Conservation (phyloP, 2,888 invertebrate genomes). For the Fissipunctia ypsillon region DNA sequence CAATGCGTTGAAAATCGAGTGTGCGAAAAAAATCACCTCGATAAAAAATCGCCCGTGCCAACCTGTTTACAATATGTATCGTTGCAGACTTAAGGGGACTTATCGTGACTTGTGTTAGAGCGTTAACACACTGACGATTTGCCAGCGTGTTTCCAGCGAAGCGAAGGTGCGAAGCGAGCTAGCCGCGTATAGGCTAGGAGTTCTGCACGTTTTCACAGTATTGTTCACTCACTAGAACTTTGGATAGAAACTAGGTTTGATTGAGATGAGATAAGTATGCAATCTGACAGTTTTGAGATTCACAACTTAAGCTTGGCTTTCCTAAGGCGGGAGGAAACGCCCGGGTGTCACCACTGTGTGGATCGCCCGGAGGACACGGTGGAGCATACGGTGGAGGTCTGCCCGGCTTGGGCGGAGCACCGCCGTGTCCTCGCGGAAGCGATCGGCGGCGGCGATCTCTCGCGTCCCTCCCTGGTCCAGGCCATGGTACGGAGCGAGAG, state of each 20-base stretch:
- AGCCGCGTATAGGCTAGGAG: background rate
- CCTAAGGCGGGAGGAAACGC: too few relatives aligned
- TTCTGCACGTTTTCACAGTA: background rate
- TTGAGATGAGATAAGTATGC: background rate
- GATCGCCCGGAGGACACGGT: too few relatives aligned
- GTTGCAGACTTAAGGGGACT: constrained; percentile 24
- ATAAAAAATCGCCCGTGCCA: too few relatives aligned
- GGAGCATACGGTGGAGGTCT: too few relatives aligned
- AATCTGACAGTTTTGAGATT: background rate
- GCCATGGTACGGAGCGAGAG: too few relatives aligned
- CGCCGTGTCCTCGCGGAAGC: too few relatives aligned
- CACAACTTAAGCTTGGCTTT: background rate
- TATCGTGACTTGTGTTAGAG: background rate
- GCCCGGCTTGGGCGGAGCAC: too few relatives aligned
- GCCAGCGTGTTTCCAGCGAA: background rate
- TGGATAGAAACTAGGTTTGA: background rate
- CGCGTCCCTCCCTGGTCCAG: too few relatives aligned
- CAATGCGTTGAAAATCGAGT: background rate
- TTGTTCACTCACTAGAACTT: background rate
- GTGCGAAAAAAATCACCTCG: background rate
- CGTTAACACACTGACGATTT: background rate
- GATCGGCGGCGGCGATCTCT: too few relatives aligned
- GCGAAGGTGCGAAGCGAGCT: background rate
- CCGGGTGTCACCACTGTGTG: too few relatives aligned
- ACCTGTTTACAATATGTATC: constrained; percentile 13